Conservation (phyloP, 2,113 vertebrate genomes). For the Nipponia nippon region DNA sequence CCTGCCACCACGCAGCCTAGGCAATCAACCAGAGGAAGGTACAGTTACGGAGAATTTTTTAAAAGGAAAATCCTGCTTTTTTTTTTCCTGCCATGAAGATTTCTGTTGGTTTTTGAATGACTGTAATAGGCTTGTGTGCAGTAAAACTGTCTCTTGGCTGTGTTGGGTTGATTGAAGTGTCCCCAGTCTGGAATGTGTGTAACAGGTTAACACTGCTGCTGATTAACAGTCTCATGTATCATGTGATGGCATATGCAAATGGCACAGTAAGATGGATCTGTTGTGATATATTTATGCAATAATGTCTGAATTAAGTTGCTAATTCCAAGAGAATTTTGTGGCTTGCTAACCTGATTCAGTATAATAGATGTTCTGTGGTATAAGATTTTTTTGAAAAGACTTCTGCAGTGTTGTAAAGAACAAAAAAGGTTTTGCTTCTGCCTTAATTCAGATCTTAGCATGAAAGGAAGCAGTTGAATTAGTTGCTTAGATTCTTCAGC, state of each 20-base stretch:
- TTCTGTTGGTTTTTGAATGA: not conserved
- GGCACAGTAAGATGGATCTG: not conserved
- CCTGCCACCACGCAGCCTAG: not conserved
- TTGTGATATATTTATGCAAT: not conserved
- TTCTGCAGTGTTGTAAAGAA: not conserved
- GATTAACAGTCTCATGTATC: not conserved
- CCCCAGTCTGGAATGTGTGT: not conserved
- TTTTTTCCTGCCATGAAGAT: not conserved
- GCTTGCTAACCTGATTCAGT: not conserved
- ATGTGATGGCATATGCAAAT: not conserved
- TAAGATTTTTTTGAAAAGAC: not conserved
- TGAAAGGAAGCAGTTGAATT: constrained; percentile 18
- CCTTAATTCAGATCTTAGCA: not conserved
- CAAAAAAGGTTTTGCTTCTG: not conserved
- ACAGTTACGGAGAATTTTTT: not conserved
- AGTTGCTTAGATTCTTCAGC: constrained; percentile 7
- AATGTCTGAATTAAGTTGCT: not conserved
- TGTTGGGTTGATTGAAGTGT: not conserved
- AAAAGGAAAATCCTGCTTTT: not conserved
- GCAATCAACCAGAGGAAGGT: not conserved
- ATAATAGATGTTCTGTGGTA: not conserved
- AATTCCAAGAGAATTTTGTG: not conserved
- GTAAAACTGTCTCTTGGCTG: not conserved
- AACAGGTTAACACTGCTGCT: not conserved
- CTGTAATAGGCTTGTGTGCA: not conserved